phyloP scores from a whole-genome alignment of 1,140 invertebrate genomes.

The Listronotus oregonensis region DNA sequence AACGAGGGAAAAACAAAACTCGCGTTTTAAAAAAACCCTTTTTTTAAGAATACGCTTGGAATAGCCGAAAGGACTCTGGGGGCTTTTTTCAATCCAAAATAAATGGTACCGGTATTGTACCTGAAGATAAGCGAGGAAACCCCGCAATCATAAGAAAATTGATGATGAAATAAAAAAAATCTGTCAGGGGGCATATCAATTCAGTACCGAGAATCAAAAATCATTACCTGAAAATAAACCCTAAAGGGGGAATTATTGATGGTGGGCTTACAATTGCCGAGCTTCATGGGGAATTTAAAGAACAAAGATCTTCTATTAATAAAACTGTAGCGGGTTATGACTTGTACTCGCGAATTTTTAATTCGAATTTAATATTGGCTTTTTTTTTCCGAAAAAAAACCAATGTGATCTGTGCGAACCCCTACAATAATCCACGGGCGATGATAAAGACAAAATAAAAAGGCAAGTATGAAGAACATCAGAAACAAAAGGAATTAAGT shows the following conservation, averaged over 20 bases:
- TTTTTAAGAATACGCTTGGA: background rate
- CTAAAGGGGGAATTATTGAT: conserved; percentile 49
- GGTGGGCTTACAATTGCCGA: conserved; percentile 48
- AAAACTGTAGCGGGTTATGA: conserved; percentile 43
- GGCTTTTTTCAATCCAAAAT: background rate
- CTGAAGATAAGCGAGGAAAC: conserved; percentile 38
- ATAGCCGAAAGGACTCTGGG: background rate
- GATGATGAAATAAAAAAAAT: conserved; percentile 34
- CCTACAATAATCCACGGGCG: conserved; percentile 1
- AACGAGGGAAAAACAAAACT: background rate
- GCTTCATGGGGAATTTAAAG: conserved; percentile 48
- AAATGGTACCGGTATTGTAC: background rate
- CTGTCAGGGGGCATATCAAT: conserved; percentile 40
- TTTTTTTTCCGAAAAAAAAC: conserved; percentile 46
- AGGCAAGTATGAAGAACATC: background rate
- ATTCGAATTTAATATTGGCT: conserved; percentile 51
- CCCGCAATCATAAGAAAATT: conserved; percentile 35
- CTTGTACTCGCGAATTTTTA: conserved; percentile 50
- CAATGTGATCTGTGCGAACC: conserved; percentile 18
- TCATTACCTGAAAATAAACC: conserved; percentile 47
- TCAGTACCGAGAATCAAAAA: conserved; percentile 49
- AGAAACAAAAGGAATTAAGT: background rate
- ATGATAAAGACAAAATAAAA: background rate
- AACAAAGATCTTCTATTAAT: conserved; percentile 36
- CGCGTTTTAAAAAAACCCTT: background rate